Percentiles rank a stretch among this genome's conserved stretches.
Evolutionary conservation across 2,797 vertebrate genomes (phyloP).

Genomic region (Florisuga fusca): DNA sequence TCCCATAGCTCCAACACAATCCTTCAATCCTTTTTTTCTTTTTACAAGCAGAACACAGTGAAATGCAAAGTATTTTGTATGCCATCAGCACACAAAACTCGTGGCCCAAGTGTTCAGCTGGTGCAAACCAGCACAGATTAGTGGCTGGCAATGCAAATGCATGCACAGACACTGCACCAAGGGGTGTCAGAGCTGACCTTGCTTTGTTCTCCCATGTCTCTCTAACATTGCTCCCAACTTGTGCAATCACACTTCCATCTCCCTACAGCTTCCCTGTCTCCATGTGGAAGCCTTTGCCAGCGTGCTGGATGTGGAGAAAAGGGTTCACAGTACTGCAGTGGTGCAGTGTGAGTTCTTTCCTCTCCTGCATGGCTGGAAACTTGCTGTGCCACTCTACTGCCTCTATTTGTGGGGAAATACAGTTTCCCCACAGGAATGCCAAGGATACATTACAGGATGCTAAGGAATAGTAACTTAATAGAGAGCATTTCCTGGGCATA

Average conservation of each 20-base stretch:
- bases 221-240: neutral
- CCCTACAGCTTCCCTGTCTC: neutral
- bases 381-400: neutral
- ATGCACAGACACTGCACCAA: neutral
- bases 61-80: neutral
- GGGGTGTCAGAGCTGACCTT: neutral
- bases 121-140: neutral
- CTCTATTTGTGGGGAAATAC: neutral
- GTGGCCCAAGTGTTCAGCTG: neutral
- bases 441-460: too few relatives aligned
- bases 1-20: neutral
- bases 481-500: neutral
- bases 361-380: neutral
- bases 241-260: neutral
- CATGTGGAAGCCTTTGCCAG: neutral
- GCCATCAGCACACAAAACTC: neutral
- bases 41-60: neutral
- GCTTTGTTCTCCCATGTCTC: neutral
- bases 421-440: too few relatives aligned
- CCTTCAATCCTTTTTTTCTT: neutral
- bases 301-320: neutral
- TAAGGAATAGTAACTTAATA: neutral
- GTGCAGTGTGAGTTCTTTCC: neutral
- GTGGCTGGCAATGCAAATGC: neutral
- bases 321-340: neutral